Percentiles rank a stretch among this genome's conserved stretches.
These are phyloP conservation scores for Dendrocincla tyrannina DNA, from an alignment of 2,797 vertebrate species.

Conservation along the genomic window DNA sequence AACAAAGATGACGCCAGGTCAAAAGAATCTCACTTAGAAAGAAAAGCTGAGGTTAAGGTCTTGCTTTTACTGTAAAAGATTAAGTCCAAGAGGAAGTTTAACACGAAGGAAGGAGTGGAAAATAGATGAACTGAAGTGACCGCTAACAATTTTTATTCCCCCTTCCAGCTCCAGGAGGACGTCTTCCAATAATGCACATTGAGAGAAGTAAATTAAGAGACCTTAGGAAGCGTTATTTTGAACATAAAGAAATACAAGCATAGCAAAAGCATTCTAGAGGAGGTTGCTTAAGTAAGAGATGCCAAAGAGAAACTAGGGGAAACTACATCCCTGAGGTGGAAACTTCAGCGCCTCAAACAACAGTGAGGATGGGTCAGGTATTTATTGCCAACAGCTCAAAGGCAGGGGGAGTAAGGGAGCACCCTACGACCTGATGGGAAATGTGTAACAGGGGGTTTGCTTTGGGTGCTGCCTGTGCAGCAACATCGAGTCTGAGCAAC, in stretches of 20 bases:
- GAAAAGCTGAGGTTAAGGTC: slow-evolving; percentile 1
- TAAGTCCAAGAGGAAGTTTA: slow-evolving; percentile 5
- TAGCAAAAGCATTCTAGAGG: background rate
- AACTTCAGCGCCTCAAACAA: background rate
- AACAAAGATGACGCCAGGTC: slow-evolving; percentile 30
- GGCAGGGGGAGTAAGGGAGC: background rate
- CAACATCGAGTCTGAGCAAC: background rate
- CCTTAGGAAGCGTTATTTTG: background rate
- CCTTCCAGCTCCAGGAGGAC: background rate
- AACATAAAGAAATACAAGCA: background rate
- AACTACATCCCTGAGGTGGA: background rate
- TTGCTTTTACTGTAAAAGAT: background rate
- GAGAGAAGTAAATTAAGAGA: background rate
- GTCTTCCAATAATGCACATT: background rate
- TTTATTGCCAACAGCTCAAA: background rate
- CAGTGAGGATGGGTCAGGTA: background rate
- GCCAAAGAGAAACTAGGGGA: background rate
- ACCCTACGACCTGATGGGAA: background rate
- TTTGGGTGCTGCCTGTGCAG: background rate
- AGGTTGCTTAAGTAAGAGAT: background rate
- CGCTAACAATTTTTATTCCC: background rate
- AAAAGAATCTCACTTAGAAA: slow-evolving; percentile 42
- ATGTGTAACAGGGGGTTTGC: background rate
- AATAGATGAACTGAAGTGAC: background rate
- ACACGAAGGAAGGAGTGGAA: background rate